Base-by-base conservation (phyloP, 2,888 invertebrate species). In the Cephus pygmeus region DNA sequence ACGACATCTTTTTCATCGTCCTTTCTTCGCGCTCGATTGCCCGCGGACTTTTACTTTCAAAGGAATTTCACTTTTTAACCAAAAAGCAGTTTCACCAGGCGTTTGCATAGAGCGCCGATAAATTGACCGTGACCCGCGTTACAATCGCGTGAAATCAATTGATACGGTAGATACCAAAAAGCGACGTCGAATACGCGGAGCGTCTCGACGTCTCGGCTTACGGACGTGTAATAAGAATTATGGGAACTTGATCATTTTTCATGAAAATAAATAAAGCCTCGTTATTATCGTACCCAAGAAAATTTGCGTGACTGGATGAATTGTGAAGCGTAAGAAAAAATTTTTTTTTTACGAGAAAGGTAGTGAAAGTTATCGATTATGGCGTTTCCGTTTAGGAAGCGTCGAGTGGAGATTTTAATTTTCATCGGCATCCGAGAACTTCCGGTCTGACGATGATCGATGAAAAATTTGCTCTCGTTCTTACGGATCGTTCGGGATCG, bases 91-190 rank as follows among this genome's bases (percentile, higher is more conserved):
- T 87, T 87, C 83, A 84, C 84, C 85, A 81, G 78, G 75, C 75
- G 78, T 76, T 69, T 77, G 80, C 77, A 78, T 83, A 76, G 82
- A 78, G 76, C 79, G 76, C 73, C 79, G 79, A 56, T 80, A 86
- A 87, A 87, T 87, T 87, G 84, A 83, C 86, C 84, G 82, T 84
- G 86, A 86, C 82, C 84, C 78, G 81, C 76, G 79, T 79, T 78
- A 81, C 82, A 83, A 81, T 84, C 73, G 82, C 83, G 82, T 82
- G 82, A 81, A 87, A 85, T 83, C 83, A 83, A 86, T 87, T 85
- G 56, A 23, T 2, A 56, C 56, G 9, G 56, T 56, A 23, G 56
- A 56, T 56, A 56, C 23, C 23, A 56, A 56, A 56, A 56, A 56
- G 23, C 23, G 56, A 56, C 56, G 56, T 56, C 15, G 9, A 9